Base-by-base conservation (phyloP, 2,888 invertebrate species). In the Macropis europaea region DNA sequence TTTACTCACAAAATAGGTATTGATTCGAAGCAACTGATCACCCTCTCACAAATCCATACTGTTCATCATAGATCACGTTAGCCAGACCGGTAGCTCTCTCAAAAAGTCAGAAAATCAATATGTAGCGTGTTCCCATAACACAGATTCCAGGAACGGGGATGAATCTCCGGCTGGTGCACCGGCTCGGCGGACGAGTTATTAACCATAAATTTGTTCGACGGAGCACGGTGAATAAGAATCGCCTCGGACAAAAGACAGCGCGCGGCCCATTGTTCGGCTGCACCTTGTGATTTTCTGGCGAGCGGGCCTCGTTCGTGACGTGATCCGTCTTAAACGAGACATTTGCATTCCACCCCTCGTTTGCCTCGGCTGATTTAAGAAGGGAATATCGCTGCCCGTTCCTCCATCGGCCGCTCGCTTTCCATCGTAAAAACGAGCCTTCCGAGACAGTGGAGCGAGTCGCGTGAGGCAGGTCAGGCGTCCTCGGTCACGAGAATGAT, bases 381-480 rank as follows among this genome's bases (percentile, higher is more conserved):
- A 61, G 32, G 26, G 50, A 61, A 61, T 61, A 56, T 24, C n/a
- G 45, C 19, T 15, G 15, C 19, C 6, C 28, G 42, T 17, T 5
- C 47, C n/a, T 24, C 7, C 11, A 9, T 9, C 9, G 3, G 5
- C 6, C 2, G 15, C 7, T 22, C 32, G 28, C 52, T 22, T 61
- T 53, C 34, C 45, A 9, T 38, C 40, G 53, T 50, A 32, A 56
- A 69, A 56, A 56, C 70, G 54, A 45, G 56, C 42, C 50, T 24
- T 11, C 11, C 7, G 48, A 60, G 68, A 77, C 63, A 42, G 57
- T 63, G 57, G 70, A 74, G 47, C 50, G 69, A 69, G 62, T 72
- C 79, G 82, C 77, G 81, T 81, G 82, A 77, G 81, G 82, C 79
- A 81, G 81, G 81, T 81, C 81, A 82, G 72, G 79, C 79, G 70